phyloP scores from a whole-genome alignment of 1,140 invertebrate genomes.

The Ganaspis sp. region DNA sequence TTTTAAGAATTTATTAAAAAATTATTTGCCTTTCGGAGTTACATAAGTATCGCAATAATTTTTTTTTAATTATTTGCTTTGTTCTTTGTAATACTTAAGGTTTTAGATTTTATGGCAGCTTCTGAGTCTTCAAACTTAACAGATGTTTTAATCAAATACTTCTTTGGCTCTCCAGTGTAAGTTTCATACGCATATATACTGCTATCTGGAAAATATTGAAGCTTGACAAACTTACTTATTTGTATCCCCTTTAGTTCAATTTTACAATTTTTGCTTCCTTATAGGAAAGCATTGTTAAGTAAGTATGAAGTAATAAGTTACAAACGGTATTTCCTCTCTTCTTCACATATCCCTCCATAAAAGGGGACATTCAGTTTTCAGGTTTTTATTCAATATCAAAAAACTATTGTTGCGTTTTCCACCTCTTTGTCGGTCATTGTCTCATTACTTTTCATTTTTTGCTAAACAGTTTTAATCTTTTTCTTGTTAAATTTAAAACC shows the following conservation, averaged over 20 bases:
- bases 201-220: constrained; percentile 35
- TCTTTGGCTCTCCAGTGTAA: constrained; percentile 17
- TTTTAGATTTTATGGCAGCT: neutral
- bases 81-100: neutral
- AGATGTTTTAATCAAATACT: neutral
- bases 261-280: no score
- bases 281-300: neutral
- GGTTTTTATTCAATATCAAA: no score
- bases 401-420: no score
- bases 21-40: neutral
- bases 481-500: no score
- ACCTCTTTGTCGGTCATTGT: no score
- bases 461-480: no score
- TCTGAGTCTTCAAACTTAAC: neutral
- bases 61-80: neutral
- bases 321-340: no score
- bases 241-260: constrained; percentile 11
- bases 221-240: constrained; percentile 34
- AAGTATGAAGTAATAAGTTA: neutral
- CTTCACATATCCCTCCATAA: constrained; percentile 7
- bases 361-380: constrained; percentile 4
- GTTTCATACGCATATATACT: neutral
- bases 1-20: neutral
- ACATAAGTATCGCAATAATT: neutral
- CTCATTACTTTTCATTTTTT: no score